Percentiles rank a stretch among this genome's conserved stretches.
Evolutionary conservation across 92 coral and sea anemone species (phyloP).

Genomic region (Zoanthus sansibaricus): DNA sequence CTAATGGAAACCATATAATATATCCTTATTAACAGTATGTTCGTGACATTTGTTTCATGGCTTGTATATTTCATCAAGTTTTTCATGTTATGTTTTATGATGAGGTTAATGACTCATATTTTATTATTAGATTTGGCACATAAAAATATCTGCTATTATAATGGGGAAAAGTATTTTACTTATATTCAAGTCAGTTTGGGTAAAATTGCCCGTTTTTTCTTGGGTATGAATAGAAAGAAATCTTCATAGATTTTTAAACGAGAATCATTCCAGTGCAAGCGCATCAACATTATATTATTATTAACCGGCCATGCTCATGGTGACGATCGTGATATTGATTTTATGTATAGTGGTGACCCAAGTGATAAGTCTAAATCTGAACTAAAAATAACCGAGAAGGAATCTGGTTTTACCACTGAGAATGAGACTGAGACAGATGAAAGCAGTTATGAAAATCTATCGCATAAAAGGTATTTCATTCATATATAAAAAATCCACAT

Average conservation of each 20-base stretch:
- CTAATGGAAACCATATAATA: neutral
- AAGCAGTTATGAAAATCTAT: neutral
- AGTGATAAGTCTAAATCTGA: neutral
- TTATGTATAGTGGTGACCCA: neutral
- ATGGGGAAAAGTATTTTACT: neutral
- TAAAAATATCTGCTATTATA: neutral
- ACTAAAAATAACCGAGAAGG: neutral
- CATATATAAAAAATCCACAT: neutral
- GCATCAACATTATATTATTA: neutral
- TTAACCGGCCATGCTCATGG: neutral
- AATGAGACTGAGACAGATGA: constrained; percentile 7
- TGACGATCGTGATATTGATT: neutral
- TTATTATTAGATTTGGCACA: neutral
- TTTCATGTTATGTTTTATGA: neutral
- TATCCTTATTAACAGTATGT: neutral
- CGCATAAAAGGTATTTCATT: neutral
- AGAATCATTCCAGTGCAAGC: neutral
- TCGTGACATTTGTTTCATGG: neutral
- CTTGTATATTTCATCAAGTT: no score
- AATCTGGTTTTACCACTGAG: neutral
- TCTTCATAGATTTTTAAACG: neutral
- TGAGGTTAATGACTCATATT: neutral
- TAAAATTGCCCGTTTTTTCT: neutral
- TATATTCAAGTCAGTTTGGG: neutral
- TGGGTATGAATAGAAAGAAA: neutral